Evolutionary conservation across 2,888 invertebrate genomes (phyloP), one percentile per base, ranked within the genome.

Genomic region (Cheilosia soror): DNA sequence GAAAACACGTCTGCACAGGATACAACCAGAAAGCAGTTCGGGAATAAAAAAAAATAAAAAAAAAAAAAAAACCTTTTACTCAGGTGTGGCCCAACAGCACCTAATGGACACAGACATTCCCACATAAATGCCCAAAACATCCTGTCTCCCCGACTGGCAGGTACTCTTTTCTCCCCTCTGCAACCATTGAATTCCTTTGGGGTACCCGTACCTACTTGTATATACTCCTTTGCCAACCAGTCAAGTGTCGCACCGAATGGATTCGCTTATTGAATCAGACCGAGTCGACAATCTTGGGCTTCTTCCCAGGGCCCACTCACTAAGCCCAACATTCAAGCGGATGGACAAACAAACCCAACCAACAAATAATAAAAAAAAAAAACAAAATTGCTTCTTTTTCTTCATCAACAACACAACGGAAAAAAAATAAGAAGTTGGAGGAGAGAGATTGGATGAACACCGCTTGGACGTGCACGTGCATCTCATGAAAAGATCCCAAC

Each of bases 401-500:
- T 53, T 73, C 77, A 44, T 33, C 68, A 68, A 69, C 73, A 83
- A 76, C 40, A 60, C 33, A 65, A 42, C 53, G 76, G 83, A 63
- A 68, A 81, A 71, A 85, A 79, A 73, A 62, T 27, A 53, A 57
- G 25, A 42, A 57, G 79, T 73, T 79, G 75, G 75, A 71, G 84
- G 84, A 81, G 81, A 81, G 65, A 75, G 73, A 71, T 80, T 80
- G 84, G 68, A 69, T 66, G 84, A 84, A 75, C 80, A 84, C 80
- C 80, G 80, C 75, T 81, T 58, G 85, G 85, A 85, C 85, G 85
- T 85, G 85, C 85, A 85, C 85, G 85, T 85, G 85, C 85, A 85
- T 81, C 85, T 76, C 72, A 85, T 85, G 85, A 85, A 85, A 85
- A 85, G 85, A 85, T 85, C 85, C 84, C 85, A 85, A 85, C 85